Evolutionary conservation across 2,797 vertebrate species (phyloP), one percentile per base, ranked within the genome.

Genomic region (Gymnothorax javanicus): DNA sequence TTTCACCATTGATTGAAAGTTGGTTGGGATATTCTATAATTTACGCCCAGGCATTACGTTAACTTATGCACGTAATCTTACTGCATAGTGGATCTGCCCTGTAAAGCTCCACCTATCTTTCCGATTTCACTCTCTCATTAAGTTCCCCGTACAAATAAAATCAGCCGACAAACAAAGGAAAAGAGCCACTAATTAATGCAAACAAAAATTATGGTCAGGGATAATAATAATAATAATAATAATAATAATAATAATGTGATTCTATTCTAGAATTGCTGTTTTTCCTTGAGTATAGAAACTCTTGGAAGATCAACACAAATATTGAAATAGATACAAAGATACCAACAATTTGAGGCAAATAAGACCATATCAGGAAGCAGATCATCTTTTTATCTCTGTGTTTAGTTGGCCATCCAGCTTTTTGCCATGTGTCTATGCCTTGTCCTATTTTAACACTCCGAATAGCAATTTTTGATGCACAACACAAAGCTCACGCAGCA

Each of bases 381-480:
- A 57, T 82, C 15, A 56, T 23, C 50, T 17, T 82, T 54, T 52
- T 2, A 43, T 25, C 20, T 82, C 57, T 57, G 20, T 56, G 79
- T 57, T 20, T 69, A 79, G 33, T 81, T 23, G 52, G 52, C 27
- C 15, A 79, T 15, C 17, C 75, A 79, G 20, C 20, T 54, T 54
- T 50, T 79, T 20, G 15, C 13, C 27, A 17, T 33, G 1, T 33
- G 27, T 33, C 13, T 73, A 25, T 33, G 25, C 12, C 27, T 43
- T 12, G 2, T 54, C 54, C 1, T 7, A 52, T 9, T 57, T 8
- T 54, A 89, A 87, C 88, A 90, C 88, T 87, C 85, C 89, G 91
- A 91, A 93, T 90, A 90, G 93, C 89, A 90, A 43, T 43, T 93
- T 93, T 93, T 92, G 75, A 88, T 92, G 91, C 86, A 77, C 56